Evolutionary conservation across 1,140 invertebrate species (phyloP).

Genomic region (Drosophila simulans): DNA sequence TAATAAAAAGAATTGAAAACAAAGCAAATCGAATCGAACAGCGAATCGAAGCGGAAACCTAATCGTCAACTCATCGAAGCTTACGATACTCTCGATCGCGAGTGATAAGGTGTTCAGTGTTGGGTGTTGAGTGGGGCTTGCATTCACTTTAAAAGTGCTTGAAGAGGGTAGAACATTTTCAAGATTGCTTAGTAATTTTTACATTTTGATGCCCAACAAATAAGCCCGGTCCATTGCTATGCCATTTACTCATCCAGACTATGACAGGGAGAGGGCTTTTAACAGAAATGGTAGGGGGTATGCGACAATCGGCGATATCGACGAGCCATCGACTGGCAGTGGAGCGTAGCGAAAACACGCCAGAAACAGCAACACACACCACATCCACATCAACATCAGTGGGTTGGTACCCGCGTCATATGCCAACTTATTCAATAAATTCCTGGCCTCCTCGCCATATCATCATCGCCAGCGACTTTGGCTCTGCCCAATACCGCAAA

Average conservation of each 20-base stretch:
- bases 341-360: slow-evolving; percentile 74
- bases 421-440: slow-evolving; percentile 59
- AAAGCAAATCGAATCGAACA: slow-evolving; percentile 38
- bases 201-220: no score
- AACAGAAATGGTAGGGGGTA: slow-evolving; percentile 44
- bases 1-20: slow-evolving; percentile 70
- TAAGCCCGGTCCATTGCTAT: neutral
- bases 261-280: neutral
- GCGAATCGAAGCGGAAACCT: slow-evolving; percentile 42
- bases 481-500: slow-evolving; percentile 40
- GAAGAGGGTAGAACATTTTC: no score
- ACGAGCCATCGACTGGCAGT: slow-evolving; percentile 54
- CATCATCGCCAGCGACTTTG: slow-evolving; percentile 42
- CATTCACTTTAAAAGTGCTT: no score
- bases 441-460: slow-evolving; percentile 52
- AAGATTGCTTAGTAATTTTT: neutral
- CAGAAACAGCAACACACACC: slow-evolving; percentile 27
- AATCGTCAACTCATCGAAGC: slow-evolving; percentile 28
- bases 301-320: slow-evolving; percentile 50
- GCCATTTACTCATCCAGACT: neutral
- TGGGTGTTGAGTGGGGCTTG: no score
- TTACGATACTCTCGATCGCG: slow-evolving; percentile 27
- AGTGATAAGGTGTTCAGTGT: slow-evolving; percentile 11
- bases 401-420: slow-evolving; percentile 34
- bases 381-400: slow-evolving; percentile 14